A percentile compares a stretch with the other conserved stretches of the same genome.
These are phyloP conservation scores for Taurulus bubalis DNA, from an alignment of 2,113 vertebrate species.

Conservation along the genomic window DNA sequence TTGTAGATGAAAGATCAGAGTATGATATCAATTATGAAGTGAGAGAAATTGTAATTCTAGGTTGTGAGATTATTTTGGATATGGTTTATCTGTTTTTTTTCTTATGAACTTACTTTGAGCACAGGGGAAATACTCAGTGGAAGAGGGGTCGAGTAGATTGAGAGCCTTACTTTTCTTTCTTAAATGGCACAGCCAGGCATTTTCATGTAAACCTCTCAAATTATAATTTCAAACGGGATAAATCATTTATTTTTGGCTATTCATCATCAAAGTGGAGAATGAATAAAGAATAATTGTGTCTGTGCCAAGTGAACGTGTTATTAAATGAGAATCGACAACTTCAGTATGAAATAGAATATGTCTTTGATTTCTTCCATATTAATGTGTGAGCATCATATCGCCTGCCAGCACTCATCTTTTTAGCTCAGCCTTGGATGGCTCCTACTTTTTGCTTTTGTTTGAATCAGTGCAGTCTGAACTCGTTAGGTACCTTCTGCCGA, in stretches of 20 bases:
- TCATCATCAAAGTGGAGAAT: constrained; percentile 31
- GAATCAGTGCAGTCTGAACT: neutral
- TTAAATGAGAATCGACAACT: constrained; percentile 47
- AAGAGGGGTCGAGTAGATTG: neutral
- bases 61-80: neutral
- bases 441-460: constrained; percentile 8
- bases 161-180: constrained; percentile 18
- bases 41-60: neutral
- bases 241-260: constrained; percentile 45
- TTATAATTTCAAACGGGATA: constrained; percentile 50
- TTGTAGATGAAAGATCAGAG: neutral
- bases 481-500: neutral
- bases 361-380: constrained; percentile 30
- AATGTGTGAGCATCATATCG: constrained; percentile 39
- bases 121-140: neutral
- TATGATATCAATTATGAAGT: neutral
- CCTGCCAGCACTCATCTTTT: constrained; percentile 46
- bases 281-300: constrained; percentile 38
- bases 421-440: constrained; percentile 30
- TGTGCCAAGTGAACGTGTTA: constrained; percentile 54
- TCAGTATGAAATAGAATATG: constrained; percentile 15
- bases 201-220: constrained; percentile 18
- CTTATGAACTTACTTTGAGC: neutral
- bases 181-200: constrained; percentile 14
- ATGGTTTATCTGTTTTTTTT: neutral